These are phyloP conservation scores for Theristicus caerulescens DNA, from an alignment of 2,113 vertebrate genomes.

Conservation along the genomic window DNA sequence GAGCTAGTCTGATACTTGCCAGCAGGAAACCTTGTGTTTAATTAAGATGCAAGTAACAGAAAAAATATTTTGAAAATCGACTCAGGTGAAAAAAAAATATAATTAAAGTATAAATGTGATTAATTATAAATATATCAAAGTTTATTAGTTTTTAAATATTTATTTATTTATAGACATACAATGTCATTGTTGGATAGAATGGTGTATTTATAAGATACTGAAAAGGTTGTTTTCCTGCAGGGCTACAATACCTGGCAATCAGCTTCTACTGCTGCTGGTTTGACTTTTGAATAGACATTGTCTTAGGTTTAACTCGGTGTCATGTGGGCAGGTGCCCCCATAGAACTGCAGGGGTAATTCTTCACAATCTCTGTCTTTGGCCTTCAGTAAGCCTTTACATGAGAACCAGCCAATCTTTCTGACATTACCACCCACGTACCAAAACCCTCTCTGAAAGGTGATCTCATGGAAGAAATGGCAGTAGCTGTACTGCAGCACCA, in stretches of 20 bases:
- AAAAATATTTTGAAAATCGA: background rate
- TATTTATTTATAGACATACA: background rate
- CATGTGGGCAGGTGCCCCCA: background rate
- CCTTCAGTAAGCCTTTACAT: background rate
- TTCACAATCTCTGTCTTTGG: background rate
- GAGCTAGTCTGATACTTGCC: slow-evolving; percentile 26
- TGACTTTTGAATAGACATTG: background rate
- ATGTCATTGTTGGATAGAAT: background rate
- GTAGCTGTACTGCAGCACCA: background rate
- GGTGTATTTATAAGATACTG: background rate
- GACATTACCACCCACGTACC: background rate
- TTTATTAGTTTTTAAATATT: background rate
- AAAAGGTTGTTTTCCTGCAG: background rate
- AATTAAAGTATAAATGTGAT: background rate
- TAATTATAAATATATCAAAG: background rate
- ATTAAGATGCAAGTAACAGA: background rate
- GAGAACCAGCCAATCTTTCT: background rate
- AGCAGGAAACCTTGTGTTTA: slow-evolving; percentile 12
- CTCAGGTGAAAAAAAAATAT: background rate
- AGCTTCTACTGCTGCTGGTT: background rate
- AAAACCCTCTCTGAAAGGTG: background rate
- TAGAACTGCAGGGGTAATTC: background rate
- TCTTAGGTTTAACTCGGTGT: background rate
- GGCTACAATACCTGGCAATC: background rate
- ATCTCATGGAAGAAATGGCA: background rate